Evolutionary conservation across 2,888 invertebrate species (phyloP), one percentile per base, ranked within the genome.

Genomic region (Drosophila niveifrons): DNA sequence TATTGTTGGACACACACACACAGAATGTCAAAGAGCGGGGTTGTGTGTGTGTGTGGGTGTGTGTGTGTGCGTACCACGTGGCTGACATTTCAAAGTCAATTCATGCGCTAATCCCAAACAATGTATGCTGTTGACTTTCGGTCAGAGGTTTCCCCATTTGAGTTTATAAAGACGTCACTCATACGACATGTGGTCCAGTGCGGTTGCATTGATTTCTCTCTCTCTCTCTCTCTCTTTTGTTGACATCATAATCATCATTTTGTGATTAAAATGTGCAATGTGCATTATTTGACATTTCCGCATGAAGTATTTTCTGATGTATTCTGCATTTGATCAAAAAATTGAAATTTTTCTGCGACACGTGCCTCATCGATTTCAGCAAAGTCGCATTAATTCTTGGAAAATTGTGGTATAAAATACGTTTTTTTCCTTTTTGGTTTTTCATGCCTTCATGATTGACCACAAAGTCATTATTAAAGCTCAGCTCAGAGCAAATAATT

Each of bases 21-120:
- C 31, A 47, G 34, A 44, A 31, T 29, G 15, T 29, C n/a, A n/a
- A n/a, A n/a, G n/a, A n/a, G n/a, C n/a, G 11, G 17, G 17, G n/a
- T n/a, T n/a, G n/a, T 13, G 13, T 18, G 43, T 8, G 17, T 43
- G 52, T 15, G 15, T 29, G 23, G 11, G 18, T 18, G 39, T 50
- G 29, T 31, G 28, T 23, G 31, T n/a, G 34, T 43, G 41, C 62
- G 36, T 43, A 57, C 70, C 62, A 57, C 57, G 59, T 72, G 78
- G 46, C 82, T 84, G 79, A 69, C 79, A 73, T 85, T 78, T 81
- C 72, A 69, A 72, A 85, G 84, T 89, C 89, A 84, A 89, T 85
- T 79, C 88, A 72, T 67, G 77, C 79, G 88, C 79, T 89, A 84
- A 84, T 84, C 82, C 89, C 50, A 63, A 63, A 56, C 65, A 62